Percentiles rank a stretch among this genome's conserved stretches.
Conservation (phyloP, 2,113 vertebrate species). For the Shinisaurus crocodilurus region DNA sequence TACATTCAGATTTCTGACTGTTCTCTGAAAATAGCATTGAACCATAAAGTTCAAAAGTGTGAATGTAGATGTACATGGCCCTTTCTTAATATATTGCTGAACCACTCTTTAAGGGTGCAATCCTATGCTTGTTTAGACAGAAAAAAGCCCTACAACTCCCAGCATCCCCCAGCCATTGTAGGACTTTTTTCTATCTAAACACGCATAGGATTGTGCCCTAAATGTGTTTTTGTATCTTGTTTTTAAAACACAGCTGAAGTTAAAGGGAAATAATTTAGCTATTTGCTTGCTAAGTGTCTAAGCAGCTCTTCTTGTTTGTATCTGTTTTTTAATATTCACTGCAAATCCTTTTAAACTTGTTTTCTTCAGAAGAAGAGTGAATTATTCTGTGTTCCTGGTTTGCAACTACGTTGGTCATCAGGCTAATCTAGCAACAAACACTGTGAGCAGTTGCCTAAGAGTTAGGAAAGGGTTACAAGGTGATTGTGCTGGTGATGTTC, state of each 20-base stretch:
- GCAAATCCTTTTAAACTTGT: neutral
- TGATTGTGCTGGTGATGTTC: neutral
- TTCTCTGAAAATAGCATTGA: conserved; percentile 30
- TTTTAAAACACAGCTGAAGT: neutral
- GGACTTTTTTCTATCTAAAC: no score
- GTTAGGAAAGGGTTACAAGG: no score
- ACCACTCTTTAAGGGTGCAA: neutral
- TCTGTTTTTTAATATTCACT: neutral
- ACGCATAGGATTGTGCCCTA: no score
- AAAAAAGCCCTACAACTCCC: no score
- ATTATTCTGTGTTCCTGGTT: neutral
- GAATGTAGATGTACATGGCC: neutral
- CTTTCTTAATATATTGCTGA: neutral
- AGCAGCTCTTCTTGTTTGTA: neutral
- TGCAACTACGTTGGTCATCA: neutral
- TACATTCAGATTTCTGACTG: conserved; percentile 33
- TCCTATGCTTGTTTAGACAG: neutral
- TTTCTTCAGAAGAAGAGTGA: neutral
- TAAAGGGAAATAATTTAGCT: neutral
- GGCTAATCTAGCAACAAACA: neutral
- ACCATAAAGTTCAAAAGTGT: neutral
- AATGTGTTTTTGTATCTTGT: neutral
- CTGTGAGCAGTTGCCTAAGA: neutral
- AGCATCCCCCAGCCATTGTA: no score
- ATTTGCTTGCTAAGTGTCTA: neutral